phyloP scores from a whole-genome alignment of 2,888 invertebrate species.

The Stenodema calcarata region DNA sequence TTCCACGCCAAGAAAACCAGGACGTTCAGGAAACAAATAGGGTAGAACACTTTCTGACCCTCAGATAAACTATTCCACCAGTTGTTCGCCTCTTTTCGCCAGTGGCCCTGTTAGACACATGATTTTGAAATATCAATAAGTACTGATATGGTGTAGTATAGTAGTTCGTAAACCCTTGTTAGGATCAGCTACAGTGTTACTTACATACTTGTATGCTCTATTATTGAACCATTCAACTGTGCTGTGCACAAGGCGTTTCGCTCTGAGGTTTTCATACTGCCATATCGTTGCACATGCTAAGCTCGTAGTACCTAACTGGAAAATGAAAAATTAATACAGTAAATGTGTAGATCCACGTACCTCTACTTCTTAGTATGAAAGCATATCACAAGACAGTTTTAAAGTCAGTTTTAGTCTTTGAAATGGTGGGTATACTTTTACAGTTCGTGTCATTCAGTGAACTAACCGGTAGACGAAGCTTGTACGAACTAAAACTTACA shows the following conservation, averaged over 20 bases:
- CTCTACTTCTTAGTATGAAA: too few species aligned
- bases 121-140: too few species aligned
- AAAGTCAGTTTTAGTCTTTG: too few species aligned
- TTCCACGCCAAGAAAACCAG: conserved; percentile 85
- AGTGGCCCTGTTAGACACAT: conserved; percentile 61
- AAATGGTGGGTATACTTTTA: background rate
- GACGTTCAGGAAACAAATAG: conserved; percentile 79
- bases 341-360: too few species aligned
- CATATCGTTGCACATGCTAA: conserved; percentile 80
- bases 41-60: conserved; percentile 79
- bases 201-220: conserved; percentile 32
- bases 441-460: background rate
- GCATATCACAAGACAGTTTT: background rate
- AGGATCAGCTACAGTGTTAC: background rate
- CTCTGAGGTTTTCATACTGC: conserved; percentile 77
- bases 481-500: conserved; percentile 63
- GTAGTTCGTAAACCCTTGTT: too few species aligned
- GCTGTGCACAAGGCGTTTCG: conserved; percentile 24
- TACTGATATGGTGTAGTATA: too few species aligned
- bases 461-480: background rate
- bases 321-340: too few species aligned
- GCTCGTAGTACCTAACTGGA: conserved; percentile 72
- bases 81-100: conserved; percentile 62
- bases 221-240: conserved; percentile 43
- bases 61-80: conserved; percentile 78